These are phyloP conservation scores for Brenthis hecate DNA, from an alignment of 2,888 invertebrate species.

Conservation along the genomic window DNA sequence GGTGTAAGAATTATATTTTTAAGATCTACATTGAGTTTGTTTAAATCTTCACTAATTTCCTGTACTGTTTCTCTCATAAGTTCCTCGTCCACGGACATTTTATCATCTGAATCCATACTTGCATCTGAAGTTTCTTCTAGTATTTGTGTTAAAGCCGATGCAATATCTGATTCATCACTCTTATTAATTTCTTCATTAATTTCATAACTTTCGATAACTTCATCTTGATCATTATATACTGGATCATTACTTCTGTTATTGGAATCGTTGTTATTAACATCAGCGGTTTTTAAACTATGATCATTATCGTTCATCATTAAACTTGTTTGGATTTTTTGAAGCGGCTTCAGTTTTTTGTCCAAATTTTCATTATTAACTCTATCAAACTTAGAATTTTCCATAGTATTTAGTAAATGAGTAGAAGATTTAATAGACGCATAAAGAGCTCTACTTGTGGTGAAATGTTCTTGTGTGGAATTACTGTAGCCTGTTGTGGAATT, in stretches of 20 bases:
- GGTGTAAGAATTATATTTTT: constrained; percentile 62
- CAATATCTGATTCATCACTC: constrained; percentile 49
- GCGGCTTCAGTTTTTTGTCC: background rate
- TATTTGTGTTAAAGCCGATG: constrained; percentile 67
- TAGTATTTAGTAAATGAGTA: constrained; percentile 41
- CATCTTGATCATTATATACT: background rate
- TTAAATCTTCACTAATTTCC: constrained; percentile 61
- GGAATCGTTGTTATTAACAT: constrained; percentile 2
- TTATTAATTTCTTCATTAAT: constrained; percentile 9
- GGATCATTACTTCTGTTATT: constrained; percentile 4
- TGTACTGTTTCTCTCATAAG: constrained; percentile 59
- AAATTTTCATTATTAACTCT: background rate
- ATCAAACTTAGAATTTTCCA: background rate
- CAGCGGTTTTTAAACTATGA: background rate
- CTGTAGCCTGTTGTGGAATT: constrained; percentile 22
- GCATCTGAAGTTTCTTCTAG: constrained; percentile 53
- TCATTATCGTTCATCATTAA: background rate
- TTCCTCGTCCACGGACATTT: constrained; percentile 58
- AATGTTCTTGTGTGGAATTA: constrained; percentile 18
- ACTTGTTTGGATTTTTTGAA: background rate
- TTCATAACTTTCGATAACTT: background rate
- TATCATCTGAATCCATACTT: constrained; percentile 40
- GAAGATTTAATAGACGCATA: constrained; percentile 39
- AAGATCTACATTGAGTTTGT: constrained; percentile 34
- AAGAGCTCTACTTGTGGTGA: constrained; percentile 12